Conservation (phyloP, 2,797 vertebrate genomes). For the Artibeus jamaicensis region DNA sequence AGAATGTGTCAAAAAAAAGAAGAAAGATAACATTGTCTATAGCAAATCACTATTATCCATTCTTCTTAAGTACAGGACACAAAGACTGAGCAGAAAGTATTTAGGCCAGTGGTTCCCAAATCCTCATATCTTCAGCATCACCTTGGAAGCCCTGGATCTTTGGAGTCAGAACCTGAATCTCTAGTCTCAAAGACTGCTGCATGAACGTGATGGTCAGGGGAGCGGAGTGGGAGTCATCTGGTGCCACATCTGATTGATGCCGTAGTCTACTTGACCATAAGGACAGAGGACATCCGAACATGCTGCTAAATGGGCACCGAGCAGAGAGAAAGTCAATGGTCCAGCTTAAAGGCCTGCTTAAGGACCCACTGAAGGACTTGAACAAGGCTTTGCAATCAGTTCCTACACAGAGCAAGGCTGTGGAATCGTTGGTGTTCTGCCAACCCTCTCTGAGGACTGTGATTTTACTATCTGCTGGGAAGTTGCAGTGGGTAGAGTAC, state of each 20-base stretch:
- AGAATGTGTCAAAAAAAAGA: not conserved
- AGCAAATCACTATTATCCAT: not conserved
- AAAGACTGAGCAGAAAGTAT: not conserved
- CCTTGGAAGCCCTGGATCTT: not conserved
- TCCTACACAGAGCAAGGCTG: not conserved
- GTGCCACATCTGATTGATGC: not conserved
- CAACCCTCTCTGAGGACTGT: not conserved
- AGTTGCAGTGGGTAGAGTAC: not conserved
- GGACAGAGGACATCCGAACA: not conserved
- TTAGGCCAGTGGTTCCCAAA: not conserved
- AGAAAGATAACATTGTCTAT: not conserved
- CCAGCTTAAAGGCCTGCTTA: not conserved
- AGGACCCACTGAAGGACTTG: not conserved
- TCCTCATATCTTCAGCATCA: not conserved
- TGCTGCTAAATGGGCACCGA: not conserved
- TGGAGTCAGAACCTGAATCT: not conserved
- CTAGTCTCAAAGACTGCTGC: not conserved
- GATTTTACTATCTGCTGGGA: not conserved
- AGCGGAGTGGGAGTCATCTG: not conserved
- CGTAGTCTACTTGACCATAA: not conserved
- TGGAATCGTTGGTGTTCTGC: not conserved
- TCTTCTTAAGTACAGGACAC: not conserved
- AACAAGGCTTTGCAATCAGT: not conserved
- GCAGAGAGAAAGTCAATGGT: not conserved
- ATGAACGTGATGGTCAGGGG: not conserved